A percentile compares a stretch with the other conserved stretches of the same genome.
Evolutionary conservation across 2,888 invertebrate genomes (phyloP).

Genomic region (Drosophila greeni): DNA sequence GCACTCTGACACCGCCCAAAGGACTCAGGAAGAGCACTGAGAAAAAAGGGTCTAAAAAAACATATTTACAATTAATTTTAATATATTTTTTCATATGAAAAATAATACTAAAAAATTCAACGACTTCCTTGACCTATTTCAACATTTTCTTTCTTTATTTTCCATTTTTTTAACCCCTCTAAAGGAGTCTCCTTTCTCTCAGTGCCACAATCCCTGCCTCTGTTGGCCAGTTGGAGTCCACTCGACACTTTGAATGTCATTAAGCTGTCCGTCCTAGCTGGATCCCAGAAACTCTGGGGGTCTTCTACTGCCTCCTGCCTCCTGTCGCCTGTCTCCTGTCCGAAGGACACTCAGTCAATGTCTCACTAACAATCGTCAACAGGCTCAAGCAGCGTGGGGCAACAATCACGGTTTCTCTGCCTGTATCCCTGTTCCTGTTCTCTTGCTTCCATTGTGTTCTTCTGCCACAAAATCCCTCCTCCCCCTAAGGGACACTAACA

Average conservation of each 20-base stretch:
- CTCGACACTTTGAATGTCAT: slow-evolving; percentile 74
- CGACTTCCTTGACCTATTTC: too few species aligned
- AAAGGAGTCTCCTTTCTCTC: neutral
- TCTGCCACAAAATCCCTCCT: slow-evolving; percentile 3
- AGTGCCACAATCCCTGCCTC: slow-evolving; percentile 26
- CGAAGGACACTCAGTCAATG: slow-evolving; percentile 71
- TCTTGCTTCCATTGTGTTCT: slow-evolving; percentile 29
- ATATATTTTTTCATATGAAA: neutral
- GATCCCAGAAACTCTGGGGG: slow-evolving; percentile 7
- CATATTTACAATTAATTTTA: too few species aligned
- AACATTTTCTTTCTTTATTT: neutral
- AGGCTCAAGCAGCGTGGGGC: slow-evolving; percentile 70
- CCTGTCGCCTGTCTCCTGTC: neutral
- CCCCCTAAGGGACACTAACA: slow-evolving; percentile 11
- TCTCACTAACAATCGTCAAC: slow-evolving; percentile 74
- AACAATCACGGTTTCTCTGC: slow-evolving; percentile 45
- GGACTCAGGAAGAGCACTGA: slow-evolving; percentile 24
- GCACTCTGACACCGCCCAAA: slow-evolving; percentile 63
- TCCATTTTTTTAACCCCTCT: neutral
- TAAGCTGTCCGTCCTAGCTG: slow-evolving; percentile 55
- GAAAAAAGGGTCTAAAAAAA: neutral
- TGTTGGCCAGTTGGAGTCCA: slow-evolving; percentile 44
- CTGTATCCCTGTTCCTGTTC: slow-evolving; percentile 5
- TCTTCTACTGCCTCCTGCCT: neutral
- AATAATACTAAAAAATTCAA: neutral